Percentiles rank a stretch among this genome's conserved stretches.
phyloP scores from a whole-genome alignment of 2,797 vertebrate species.

The Mormyrops attenuatus region DNA sequence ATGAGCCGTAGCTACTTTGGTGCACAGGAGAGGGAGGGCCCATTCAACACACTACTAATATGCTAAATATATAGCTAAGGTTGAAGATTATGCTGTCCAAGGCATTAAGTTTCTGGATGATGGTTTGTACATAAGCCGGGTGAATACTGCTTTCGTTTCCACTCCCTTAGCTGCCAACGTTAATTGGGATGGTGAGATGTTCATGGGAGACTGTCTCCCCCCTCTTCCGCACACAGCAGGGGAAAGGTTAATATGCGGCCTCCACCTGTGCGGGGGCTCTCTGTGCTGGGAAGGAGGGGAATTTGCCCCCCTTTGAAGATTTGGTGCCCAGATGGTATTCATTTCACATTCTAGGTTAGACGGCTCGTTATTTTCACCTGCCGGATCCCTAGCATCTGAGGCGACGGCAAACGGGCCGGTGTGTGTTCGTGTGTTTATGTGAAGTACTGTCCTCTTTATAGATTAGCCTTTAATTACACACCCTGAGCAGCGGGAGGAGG shows the following conservation, averaged over 20 bases:
- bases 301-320: conserved; percentile 32
- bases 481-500: not conserved
- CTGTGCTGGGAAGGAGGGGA: conserved; percentile 17
- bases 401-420: not conserved
- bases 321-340: conserved; percentile 35
- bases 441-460: conserved; percentile 14
- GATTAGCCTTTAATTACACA: conserved; percentile 29
- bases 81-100: not conserved
- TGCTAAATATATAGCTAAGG: not conserved
- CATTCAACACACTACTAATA: not conserved
- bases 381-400: not conserved
- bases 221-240: conserved; percentile 30
- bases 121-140: not conserved
- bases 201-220: conserved; percentile 29
- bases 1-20: not conserved
- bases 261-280: not conserved
- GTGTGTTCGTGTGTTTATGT: not conserved
- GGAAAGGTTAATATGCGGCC: conserved; percentile 41
- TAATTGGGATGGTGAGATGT: conserved; percentile 15
- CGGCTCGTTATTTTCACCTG: conserved; percentile 17
- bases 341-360: conserved; percentile 31
- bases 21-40: not conserved
- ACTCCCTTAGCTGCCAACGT: not conserved
- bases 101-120: not conserved
- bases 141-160: not conserved